Evolutionary conservation across 1,140 invertebrate species (phyloP), one percentile per base, ranked within the genome.

Genomic region (Pectinophora gossypiella): DNA sequence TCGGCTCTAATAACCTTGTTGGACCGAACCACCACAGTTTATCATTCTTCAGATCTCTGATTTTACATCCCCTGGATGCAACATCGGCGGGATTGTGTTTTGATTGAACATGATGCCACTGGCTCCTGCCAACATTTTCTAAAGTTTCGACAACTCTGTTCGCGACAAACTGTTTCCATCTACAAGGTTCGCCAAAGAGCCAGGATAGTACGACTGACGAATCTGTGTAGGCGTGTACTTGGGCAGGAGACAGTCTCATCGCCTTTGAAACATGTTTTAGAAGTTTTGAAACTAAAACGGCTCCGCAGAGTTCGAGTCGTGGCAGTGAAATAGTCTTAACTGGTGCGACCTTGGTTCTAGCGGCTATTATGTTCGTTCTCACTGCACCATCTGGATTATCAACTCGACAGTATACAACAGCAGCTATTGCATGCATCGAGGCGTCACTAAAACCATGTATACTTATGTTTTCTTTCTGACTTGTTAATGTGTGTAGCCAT

Each of bases 271-370:
- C 40, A 35, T 70, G 46, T 13, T 55, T 48, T 21, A 64, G 46
- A 5, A 73, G 27, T 20, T 56, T 60, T 1, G 71, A 51, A 0
- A 75, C 36, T 2, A 80, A 38, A 10, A 72, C 35, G 0, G 79
- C 78, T 21, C 54, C 75, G 52, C 60, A 71, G 7, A 85, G 47
- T 59, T 85, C 82, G 9, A 86, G 51, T 20, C 74, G 48, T 4
- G 73, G 80, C 10, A 87, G 51, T 5, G 73, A 63, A 5, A 71
- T 40, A 27, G 46, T 35, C 61, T 87, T 79, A 9, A 85, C 19
- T 6, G 85, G 83, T 12, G 84, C 76, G 5, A 88, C 76, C 45
- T 58, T 68, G 5, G 72, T 67, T 64, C 86, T 88, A 0, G 76
- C 68, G 44, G 65, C 65, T 27, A 88, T 35, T 13, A 87, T 49